Evolutionary conservation across 2,888 invertebrate species (phyloP).

Genomic region (Teleogryllus oceanicus): DNA sequence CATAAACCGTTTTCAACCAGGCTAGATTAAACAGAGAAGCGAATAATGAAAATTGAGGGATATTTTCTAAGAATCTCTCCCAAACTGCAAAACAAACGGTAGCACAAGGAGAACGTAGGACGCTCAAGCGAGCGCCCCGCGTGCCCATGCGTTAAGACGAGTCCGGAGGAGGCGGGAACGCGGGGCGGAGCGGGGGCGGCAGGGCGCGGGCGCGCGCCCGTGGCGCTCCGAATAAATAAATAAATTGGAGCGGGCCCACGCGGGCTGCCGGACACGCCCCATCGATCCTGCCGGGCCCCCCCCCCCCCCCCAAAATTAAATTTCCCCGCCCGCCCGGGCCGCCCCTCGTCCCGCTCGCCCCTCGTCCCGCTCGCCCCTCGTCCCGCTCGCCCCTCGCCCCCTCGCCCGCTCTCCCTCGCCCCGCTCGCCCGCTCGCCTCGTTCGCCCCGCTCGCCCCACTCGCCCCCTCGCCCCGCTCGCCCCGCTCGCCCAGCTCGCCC

Average conservation of each 20-base stretch:
- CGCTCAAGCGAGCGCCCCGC: too few relatives aligned
- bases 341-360: neutral
- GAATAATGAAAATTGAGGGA: too few relatives aligned
- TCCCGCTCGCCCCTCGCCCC: too few relatives aligned
- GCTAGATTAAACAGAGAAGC: too few relatives aligned
- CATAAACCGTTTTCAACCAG: too few relatives aligned
- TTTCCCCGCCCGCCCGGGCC: neutral
- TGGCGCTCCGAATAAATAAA: neutral
- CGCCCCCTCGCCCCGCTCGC: neutral
- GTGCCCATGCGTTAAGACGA: too few relatives aligned
- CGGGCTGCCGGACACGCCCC: neutral
- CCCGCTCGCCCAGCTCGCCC: neutral
- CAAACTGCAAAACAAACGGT: too few relatives aligned
- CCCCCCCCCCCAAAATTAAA: too few relatives aligned
- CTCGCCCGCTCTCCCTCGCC: neutral
- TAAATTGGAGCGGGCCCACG: conserved; percentile 3
- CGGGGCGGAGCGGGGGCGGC: neutral
- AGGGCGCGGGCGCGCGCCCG: neutral
- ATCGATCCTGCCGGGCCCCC: neutral
- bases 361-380: too few relatives aligned
- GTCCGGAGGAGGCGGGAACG: too few relatives aligned
- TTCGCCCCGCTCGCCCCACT: neutral
- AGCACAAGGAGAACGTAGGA: too few relatives aligned
- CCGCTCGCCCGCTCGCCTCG: neutral
- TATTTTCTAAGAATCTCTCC: too few relatives aligned